These are phyloP conservation scores for Eustalomyia histrio DNA, from an alignment of 2,888 invertebrate species.

Conservation along the genomic window DNA sequence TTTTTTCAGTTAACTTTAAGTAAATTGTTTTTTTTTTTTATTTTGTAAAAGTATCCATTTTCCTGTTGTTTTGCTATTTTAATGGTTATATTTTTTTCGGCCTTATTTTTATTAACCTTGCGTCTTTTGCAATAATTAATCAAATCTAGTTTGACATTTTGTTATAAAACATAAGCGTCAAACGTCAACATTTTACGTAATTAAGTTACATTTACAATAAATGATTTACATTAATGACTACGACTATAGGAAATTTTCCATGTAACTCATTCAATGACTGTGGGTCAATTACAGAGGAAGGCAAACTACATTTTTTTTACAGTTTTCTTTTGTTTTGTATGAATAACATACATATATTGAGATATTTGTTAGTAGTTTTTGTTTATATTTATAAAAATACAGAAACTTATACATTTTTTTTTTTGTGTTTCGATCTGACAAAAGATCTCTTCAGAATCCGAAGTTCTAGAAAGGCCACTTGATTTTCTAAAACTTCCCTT, in stretches of 20 bases:
- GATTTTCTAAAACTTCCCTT: too few relatives aligned
- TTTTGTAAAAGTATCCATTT: conserved; percentile 49
- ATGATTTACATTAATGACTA: conserved; percentile 57
- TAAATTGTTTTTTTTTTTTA: conserved; percentile 4
- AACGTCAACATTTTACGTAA: conserved; percentile 67
- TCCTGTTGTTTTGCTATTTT: conserved; percentile 32
- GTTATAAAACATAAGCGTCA: conserved; percentile 63
- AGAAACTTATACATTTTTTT: too few relatives aligned
- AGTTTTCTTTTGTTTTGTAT: too few relatives aligned
- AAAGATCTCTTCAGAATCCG: too few relatives aligned
- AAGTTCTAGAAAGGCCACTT: too few relatives aligned
- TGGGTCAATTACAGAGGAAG: background rate
- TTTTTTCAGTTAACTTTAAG: background rate
- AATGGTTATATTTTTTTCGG: conserved; percentile 13
- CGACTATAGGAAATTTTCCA: conserved; percentile 27
- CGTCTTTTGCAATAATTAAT: conserved; percentile 65
- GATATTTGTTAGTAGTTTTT: too few relatives aligned
- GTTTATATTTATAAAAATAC: too few relatives aligned
- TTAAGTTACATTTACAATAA: conserved; percentile 67
- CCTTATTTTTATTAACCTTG: conserved; percentile 35
- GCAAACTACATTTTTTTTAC: too few relatives aligned
- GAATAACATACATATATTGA: too few relatives aligned
- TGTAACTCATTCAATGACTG: background rate
- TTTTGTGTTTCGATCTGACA: too few relatives aligned
- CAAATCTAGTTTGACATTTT: conserved; percentile 61